Percentiles rank a stretch among this genome's conserved stretches.
Evolutionary conservation across 2,797 vertebrate genomes (phyloP).

Genomic region (Myotis myotis): DNA sequence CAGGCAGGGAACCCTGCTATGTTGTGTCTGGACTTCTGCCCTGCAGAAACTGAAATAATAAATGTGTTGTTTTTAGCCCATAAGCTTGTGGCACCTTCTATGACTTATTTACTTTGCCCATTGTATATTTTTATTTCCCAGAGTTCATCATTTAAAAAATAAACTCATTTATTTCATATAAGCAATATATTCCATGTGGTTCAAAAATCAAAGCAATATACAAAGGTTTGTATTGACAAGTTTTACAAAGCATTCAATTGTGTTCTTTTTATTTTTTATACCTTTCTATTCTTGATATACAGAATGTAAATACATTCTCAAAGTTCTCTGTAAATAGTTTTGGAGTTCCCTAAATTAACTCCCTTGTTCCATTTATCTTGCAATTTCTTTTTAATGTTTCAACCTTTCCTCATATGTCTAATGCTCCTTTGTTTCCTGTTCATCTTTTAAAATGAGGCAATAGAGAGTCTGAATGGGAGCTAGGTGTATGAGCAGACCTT

Average conservation of each 20-base stretch:
- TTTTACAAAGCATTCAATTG: conserved; percentile 10
- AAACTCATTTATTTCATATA: conserved; percentile 11
- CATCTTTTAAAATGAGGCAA: conserved; percentile 33
- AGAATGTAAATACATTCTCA: conserved; percentile 44
- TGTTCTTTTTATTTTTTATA: conserved; percentile 43
- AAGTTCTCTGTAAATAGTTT: conserved; percentile 29
- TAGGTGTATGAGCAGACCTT: background rate
- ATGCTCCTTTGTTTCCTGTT: conserved; percentile 14
- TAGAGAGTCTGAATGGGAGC: background rate
- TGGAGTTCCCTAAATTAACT: conserved; percentile 7
- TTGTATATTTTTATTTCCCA: conserved; percentile 19
- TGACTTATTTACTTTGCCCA: background rate
- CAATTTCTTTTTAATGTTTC: conserved; percentile 31
- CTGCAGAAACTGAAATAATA: background rate
- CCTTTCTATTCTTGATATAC: conserved; percentile 53
- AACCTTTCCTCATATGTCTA: background rate
- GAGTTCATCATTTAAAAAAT: background rate
- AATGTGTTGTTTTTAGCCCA: background rate
- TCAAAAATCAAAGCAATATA: conserved; percentile 38
- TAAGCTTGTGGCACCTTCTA: background rate
- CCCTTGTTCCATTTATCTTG: background rate
- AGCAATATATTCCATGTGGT: background rate
- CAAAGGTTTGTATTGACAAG: background rate
- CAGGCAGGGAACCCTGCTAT: background rate
- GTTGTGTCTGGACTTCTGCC: background rate